These are phyloP conservation scores for Lepidocyrtinus sp. DNA, from an alignment of 2,888 invertebrate genomes.

Conservation along the genomic window DNA sequence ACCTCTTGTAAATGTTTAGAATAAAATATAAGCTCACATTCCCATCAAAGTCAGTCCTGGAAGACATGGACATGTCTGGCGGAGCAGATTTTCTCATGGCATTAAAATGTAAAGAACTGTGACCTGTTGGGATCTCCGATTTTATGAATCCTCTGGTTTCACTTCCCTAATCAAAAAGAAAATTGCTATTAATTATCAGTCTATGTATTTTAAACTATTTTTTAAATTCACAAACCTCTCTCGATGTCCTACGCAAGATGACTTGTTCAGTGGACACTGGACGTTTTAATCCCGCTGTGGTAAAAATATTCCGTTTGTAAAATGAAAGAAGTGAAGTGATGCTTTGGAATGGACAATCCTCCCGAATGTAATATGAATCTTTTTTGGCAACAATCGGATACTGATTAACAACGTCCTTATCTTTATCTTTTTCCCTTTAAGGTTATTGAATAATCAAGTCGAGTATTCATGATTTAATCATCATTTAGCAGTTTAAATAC, in stretches of 20 bases:
- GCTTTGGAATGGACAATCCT: constrained; percentile 65
- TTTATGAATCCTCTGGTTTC: constrained; percentile 29
- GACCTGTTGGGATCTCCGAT: constrained; percentile 36
- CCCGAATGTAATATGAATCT: constrained; percentile 57
- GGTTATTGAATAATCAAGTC: too few species aligned
- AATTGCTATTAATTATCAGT: neutral
- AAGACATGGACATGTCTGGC: constrained; percentile 35
- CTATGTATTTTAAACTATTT: neutral
- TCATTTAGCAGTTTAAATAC: neutral
- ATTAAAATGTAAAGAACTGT: neutral
- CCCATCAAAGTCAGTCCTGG: neutral
- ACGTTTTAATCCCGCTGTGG: constrained; percentile 61
- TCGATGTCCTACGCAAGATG: constrained; percentile 29
- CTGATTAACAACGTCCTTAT: constrained; percentile 57
- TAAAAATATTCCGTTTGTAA: constrained; percentile 67
- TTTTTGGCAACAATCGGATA: constrained; percentile 49
- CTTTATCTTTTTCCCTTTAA: constrained; percentile 50
- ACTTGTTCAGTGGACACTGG: constrained; percentile 60
- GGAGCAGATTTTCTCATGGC: constrained; percentile 41
- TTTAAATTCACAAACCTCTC: constrained; percentile 34
- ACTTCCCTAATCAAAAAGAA: constrained; percentile 14
- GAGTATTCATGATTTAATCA: neutral
- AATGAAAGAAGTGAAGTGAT: constrained; percentile 65
- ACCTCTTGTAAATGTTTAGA: neutral
- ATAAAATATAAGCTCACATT: neutral